Base-by-base conservation (phyloP, 1,140 invertebrate species). In the Zaprionus lachaisei region DNA sequence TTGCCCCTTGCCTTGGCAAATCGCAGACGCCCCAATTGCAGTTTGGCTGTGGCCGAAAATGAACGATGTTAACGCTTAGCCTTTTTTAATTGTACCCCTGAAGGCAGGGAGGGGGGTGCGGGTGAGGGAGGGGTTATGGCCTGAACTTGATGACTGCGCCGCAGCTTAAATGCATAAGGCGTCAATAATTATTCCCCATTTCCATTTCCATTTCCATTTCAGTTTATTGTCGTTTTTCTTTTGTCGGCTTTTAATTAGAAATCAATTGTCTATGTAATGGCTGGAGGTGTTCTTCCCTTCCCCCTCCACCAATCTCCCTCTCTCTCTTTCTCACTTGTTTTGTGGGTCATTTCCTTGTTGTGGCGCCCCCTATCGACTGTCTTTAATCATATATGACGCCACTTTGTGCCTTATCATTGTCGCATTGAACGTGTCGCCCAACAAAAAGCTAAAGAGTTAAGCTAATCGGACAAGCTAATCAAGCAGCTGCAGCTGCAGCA, bases 21-120 rank as follows among this genome's bases (percentile, higher is more conserved):
- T 34, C 31, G 31, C 51, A 64, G 73, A 62, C 74, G 62, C 74
- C 69, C 63, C 70, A 77, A 77, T 77, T 73, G 71, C 70, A 76
- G 63, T 68, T 68, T 73, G 34, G 62, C 60, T 74, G 55, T 74
- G 55, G 71, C 76, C 74, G 70, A 86, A 85, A 86, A 78, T 83
- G 83, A 83, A 87, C 80, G 81, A 89, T 89, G 90, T 89, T 84
- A 91, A 85, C 80, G 85, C 82, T 81, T 82, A 84, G 85, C 85
- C 86, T 90, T 90, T 89, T 89, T 89, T 90, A 90, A 89, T 90
- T 90, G 85, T 90, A 34, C 2, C 9, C 31, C 44, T 26, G 31
- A 6, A 20, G 5, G 4, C 1, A n/a, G 12, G 5, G 7, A 14
- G 34, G 22, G 22, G 9, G 12, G 24, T 28, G 26, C 26, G 5